Conservation (phyloP, 2,888 invertebrate species). For the Dorcus parallelipipedus region DNA sequence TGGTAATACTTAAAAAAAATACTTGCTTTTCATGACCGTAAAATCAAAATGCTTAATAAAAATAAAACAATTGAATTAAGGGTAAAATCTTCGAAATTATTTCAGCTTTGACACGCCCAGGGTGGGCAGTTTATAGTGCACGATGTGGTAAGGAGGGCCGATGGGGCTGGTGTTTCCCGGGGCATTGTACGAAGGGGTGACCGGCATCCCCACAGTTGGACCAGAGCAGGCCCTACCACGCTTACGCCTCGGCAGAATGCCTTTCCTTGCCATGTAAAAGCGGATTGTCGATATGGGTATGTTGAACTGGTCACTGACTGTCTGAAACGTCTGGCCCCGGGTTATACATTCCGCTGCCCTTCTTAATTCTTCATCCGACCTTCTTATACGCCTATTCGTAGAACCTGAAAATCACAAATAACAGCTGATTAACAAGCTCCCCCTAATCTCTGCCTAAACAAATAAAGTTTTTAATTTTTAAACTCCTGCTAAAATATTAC, state of each 20-base stretch:
- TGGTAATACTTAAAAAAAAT: not conserved
- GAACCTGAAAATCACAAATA: slow-evolving; percentile 21
- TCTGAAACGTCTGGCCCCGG: slow-evolving; percentile 84
- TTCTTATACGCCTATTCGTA: slow-evolving; percentile 58
- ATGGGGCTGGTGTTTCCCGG: slow-evolving; percentile 60
- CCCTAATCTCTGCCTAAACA: not conserved
- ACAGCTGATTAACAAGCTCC: not conserved
- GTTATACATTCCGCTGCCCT: slow-evolving; percentile 82
- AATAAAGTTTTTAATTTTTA: too few species aligned
- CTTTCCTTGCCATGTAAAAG: slow-evolving; percentile 85
- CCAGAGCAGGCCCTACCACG: slow-evolving; percentile 60
- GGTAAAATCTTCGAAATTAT: slow-evolving; percentile 30
- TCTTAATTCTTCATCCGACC: slow-evolving; percentile 73
- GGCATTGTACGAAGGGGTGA: slow-evolving; percentile 44
- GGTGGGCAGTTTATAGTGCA: slow-evolving; percentile 70
- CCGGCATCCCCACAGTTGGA: slow-evolving; percentile 25
- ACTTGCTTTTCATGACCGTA: not conserved
- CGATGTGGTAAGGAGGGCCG: slow-evolving; percentile 72
- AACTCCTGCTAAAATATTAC: too few species aligned
- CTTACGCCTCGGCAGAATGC: slow-evolving; percentile 74
- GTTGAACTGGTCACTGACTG: slow-evolving; percentile 81
- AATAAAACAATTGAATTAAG: too few species aligned
- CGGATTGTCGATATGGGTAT: slow-evolving; percentile 85
- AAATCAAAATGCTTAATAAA: not conserved
- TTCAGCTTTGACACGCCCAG: slow-evolving; percentile 53